Evolutionary conservation across 2,113 vertebrate species (phyloP), one percentile per base, ranked within the genome.

Genomic region (Eidolon helvum): DNA sequence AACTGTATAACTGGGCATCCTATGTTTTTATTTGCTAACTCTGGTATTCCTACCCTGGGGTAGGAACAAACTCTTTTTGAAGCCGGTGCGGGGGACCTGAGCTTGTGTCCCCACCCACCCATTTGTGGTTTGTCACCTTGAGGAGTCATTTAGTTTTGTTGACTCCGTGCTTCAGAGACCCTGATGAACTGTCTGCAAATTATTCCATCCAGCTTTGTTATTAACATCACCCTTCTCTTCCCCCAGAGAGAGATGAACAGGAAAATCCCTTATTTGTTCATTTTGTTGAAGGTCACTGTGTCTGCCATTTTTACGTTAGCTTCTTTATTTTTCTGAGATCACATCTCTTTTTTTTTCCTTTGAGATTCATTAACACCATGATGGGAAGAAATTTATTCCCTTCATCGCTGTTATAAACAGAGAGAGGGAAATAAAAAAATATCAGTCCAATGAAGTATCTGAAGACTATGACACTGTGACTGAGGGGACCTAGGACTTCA

Each of bases 321-420:
- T 35, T 95, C 83, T 94, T 97, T 72, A 78, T 91, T 88, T 87
- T 93, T 93, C 92, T 96, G 63, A 96, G 82, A 78, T 48, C 16
- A 30, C 63, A 71, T 72, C 71, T 89, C 63, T 53, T 84, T 71
- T 72, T 43, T 91, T 21, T 45, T 5, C 43, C 57, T 78, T 79
- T 89, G 93, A 63, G 96, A 88, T 88, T 90, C 78, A 92, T 92
- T 87, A 92, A 79, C 38, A 71, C 43, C n/a, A 21, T 5, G 30
- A 86, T 50, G 48, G 88, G 28, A 85, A 94, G 43, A 53, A 78
- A 91, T 45, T 69, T 55, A 68, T 72, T 85, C 82, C 38, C 48
- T 94, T 91, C 35, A 22, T 53, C 4, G 33, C 68, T 88, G 33
- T 75, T 68, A 19, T 55, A 55, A 48, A 96, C 50, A 53, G 12